Percentiles rank a stretch among this genome's conserved stretches.
phyloP scores from a whole-genome alignment of 2,888 invertebrate genomes.

The Tenthredo notha region DNA sequence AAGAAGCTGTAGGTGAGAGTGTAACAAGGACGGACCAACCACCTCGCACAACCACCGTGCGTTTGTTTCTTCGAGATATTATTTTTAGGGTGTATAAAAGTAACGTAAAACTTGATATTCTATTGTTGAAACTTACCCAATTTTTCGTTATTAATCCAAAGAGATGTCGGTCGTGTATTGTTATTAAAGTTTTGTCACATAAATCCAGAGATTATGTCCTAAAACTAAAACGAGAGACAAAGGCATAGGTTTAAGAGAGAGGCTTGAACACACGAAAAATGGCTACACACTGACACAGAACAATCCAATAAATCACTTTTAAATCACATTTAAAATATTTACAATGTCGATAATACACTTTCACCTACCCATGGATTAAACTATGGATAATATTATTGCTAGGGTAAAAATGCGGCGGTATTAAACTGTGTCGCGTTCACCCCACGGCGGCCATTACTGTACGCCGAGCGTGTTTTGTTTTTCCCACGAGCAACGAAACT shows the following conservation, averaged over 20 bases:
- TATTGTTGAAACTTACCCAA: slow-evolving; percentile 30
- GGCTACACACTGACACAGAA: slow-evolving; percentile 43
- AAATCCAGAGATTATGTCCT: slow-evolving; percentile 35
- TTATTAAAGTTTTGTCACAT: slow-evolving; percentile 31
- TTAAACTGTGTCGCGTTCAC: slow-evolving; percentile 39
- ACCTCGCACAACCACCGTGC: slow-evolving; percentile 39
- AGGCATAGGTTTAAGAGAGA: not conserved
- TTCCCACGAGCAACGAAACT: slow-evolving; percentile 36
- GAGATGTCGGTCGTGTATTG: not conserved
- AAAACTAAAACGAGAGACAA: slow-evolving; percentile 26
- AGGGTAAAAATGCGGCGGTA: slow-evolving; percentile 9
- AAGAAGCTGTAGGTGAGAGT: not conserved
- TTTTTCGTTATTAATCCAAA: slow-evolving; percentile 46
- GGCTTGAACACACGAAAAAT: slow-evolving; percentile 37
- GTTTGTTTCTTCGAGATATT: not conserved
- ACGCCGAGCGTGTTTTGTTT: slow-evolving; percentile 47
- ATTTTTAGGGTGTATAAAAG: not conserved
- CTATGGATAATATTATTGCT: not conserved
- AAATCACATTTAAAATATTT: slow-evolving; percentile 14
- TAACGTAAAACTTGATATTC: not conserved
- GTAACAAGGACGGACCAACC: slow-evolving; percentile 8
- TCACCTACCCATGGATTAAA: not conserved
- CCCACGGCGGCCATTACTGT: slow-evolving; percentile 53
- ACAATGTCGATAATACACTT: slow-evolving; percentile 23
- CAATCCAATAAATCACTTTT: slow-evolving; percentile 15